These are phyloP conservation scores for Cynoglossus semilaevis DNA, from an alignment of 2,113 vertebrate species.

Conservation along the genomic window DNA sequence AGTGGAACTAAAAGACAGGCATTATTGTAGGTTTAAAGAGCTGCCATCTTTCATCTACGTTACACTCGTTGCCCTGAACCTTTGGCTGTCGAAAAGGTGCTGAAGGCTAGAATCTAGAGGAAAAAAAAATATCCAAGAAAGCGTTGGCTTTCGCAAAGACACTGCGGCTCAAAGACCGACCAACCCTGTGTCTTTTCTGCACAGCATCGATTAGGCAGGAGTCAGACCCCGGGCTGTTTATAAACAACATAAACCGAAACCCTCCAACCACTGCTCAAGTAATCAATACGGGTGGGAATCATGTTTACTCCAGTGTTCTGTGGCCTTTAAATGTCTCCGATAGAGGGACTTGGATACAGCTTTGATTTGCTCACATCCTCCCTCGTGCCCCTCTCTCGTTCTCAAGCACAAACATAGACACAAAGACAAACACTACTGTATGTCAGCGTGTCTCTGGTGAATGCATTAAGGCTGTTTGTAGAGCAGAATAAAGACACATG, in stretches of 20 bases:
- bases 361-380: slow-evolving; percentile 15
- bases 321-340: slow-evolving; percentile 40
- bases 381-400: neutral
- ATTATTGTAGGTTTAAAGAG: slow-evolving; percentile 35
- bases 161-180: slow-evolving; percentile 1
- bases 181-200: slow-evolving; percentile 28
- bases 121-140: slow-evolving; percentile 1
- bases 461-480: slow-evolving; percentile 22
- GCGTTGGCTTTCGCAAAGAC: slow-evolving; percentile 32
- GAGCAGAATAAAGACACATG: slow-evolving; percentile 19
- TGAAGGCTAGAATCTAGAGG: slow-evolving; percentile 14
- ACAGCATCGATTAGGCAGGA: slow-evolving; percentile 45
- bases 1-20: slow-evolving; percentile 33
- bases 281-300: slow-evolving; percentile 61
- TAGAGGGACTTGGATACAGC: slow-evolving; percentile 12
- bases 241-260: slow-evolving; percentile 59
- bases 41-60: slow-evolving; percentile 14
- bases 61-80: slow-evolving; percentile 30
- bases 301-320: slow-evolving; percentile 54
- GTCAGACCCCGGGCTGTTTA: slow-evolving; percentile 52
- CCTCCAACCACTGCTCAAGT: slow-evolving; percentile 38
- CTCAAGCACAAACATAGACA: slow-evolving; percentile 27
- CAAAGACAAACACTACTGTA: slow-evolving; percentile 43
- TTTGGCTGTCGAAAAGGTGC: slow-evolving; percentile 23
- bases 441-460: slow-evolving; percentile 36